Base-by-base conservation (phyloP, 2,888 invertebrate genomes). In the Alitta virens region DNA sequence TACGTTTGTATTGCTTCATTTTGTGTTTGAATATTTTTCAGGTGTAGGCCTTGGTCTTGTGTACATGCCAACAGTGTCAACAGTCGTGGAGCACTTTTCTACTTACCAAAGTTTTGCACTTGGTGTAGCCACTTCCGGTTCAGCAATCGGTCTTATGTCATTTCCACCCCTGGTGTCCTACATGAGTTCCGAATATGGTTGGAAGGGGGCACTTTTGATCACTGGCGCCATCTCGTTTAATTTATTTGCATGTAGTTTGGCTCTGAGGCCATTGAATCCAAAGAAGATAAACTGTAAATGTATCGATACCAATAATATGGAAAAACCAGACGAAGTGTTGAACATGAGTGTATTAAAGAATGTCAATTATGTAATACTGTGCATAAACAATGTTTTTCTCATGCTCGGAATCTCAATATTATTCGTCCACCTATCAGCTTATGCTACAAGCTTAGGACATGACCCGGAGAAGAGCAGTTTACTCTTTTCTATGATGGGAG, bases 41-140 rank as follows among this genome's bases (percentile, higher is more conserved):
- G 75, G 75, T 27, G 52, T 72, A 18, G 75, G 75, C 0, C 63
- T 66, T 23, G 75, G 75, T 1, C 55, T 74, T 14, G 65, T 70
- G 2, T 71, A 70, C 53, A 66, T 75, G 26, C 71, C 75, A 1
- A 55, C 71, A 1, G 69, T 75, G 9, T 62, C 72, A 1, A 62
- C 70, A 2, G 70, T 75, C 3, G 69, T 71, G 0, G 65, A 61
- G 53, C 74, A 72, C 63, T 75, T 75, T 55, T 68, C 69, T 25
- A 65, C 68, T 49, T 62, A 63, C 23, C 63, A 73, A 21, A 64
- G 69, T 14, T 49, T 74, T 0, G 75, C 75, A 5, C 64, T 71
- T 0, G 75, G 74, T 1, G 65, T 75, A 7, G 71, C 74, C 0
- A 69, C 69, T 7, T 69, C 73, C 5, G 75, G 75, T 2, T 67